These are phyloP conservation scores for Liodrosophila aerea DNA, from an alignment of 2,888 invertebrate species.

Conservation along the genomic window DNA sequence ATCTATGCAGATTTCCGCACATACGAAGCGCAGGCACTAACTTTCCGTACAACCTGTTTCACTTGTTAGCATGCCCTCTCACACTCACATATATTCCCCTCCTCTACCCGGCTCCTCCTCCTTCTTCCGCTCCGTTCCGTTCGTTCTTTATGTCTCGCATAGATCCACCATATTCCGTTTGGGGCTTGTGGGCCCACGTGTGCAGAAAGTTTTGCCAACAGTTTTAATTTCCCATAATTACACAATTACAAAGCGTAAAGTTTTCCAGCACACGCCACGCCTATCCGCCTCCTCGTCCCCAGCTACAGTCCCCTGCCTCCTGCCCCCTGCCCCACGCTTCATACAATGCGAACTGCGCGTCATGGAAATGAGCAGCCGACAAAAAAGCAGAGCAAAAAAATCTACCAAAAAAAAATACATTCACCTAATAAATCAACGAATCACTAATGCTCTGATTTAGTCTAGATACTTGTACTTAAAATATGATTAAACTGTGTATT, in stretches of 20 bases:
- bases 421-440: constrained; percentile 26
- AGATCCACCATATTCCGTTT: constrained; percentile 15
- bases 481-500: no score
- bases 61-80: background rate
- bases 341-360: constrained; percentile 75
- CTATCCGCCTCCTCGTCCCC: constrained; percentile 41
- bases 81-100: background rate
- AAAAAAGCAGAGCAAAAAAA: constrained; percentile 42
- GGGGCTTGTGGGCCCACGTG: constrained; percentile 59
- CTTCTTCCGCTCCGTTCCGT: background rate
- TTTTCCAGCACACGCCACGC: constrained; percentile 74
- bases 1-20: constrained; percentile 69
- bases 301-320: constrained; percentile 2
- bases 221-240: constrained; percentile 79
- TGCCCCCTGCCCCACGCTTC: constrained; percentile 48
- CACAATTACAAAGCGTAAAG: constrained; percentile 79
- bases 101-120: background rate
- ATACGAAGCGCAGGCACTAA: constrained; percentile 55
- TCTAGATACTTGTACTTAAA: no score
- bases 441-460: constrained; percentile 33
- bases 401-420: background rate
- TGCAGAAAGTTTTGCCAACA: constrained; percentile 77
- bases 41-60: constrained; percentile 37
- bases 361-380: constrained; percentile 75
- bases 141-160: no score